Base-by-base conservation (phyloP, 2,113 vertebrate genomes). In the Charadrius vociferus region DNA sequence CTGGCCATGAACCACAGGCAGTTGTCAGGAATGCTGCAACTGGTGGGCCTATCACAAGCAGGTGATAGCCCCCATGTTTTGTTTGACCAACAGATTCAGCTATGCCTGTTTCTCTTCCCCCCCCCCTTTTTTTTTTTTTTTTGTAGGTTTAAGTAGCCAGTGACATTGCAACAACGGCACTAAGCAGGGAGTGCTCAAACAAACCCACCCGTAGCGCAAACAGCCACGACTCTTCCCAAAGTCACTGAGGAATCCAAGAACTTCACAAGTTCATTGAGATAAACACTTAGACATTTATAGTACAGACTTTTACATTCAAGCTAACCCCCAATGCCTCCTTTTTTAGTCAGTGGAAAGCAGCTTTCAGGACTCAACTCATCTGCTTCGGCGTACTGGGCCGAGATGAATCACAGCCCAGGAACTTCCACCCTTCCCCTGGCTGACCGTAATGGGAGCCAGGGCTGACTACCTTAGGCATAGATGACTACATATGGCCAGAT, bases 401-500 rank as follows among this genome's bases (percentile, higher is more conserved):
- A 84, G 34, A 72, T 34, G 59, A 96, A 95, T 73, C 81, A 68
- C 26, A 30, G 5, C 27, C 4, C 27, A 74, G 36, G 23, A 90
- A 95, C 1, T 2, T 55, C 67, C 55, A 65, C 7, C n/a, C 52
- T 26, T 53, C 49, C 59, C 15, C 11, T 36, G 7, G 34, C 22
- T 50, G 43, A 68, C 32, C 2, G 0, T 37, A 81, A 61, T 1
- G 2, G 29, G 21, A 67, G 26, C 5, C 1, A 1, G 21, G 30
- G 17, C 23, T 75, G n/a, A 23, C 34, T 61, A 49, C 16, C 18
- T 36, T 21, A 36, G 30, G 17, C 6, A 2, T 1, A 30, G 61
- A 87, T 26, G 29, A 59, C 37, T n/a, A 59, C 43, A 18, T 70
- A 9, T 30, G 6, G 32, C 26, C 59, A 81, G 34, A 70, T 24